phyloP scores from a whole-genome alignment of 2,888 invertebrate genomes.

The Neria commutata region DNA sequence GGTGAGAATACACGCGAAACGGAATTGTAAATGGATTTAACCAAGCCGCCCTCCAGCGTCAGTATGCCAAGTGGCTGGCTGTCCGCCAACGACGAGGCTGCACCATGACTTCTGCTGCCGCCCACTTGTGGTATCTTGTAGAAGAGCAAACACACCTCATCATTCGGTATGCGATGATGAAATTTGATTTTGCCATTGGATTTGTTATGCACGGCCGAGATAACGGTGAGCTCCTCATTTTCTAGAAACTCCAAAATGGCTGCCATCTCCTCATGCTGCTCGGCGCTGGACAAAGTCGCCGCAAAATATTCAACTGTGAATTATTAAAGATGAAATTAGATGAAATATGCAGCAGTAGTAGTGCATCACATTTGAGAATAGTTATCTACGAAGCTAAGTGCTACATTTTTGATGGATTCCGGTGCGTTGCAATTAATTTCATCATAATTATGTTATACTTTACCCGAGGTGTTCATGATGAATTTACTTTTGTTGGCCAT shows the following conservation, averaged over 20 bases:
- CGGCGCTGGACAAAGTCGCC: conserved; percentile 46
- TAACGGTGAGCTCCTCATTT: conserved; percentile 61
- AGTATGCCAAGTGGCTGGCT: conserved; percentile 59
- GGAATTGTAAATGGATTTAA: conserved; percentile 64
- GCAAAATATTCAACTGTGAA: conserved; percentile 57
- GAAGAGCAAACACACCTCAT: conserved; percentile 61
- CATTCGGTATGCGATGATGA: conserved; percentile 60
- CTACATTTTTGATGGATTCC: not conserved
- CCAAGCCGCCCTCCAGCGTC: conserved; percentile 62
- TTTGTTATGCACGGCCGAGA: conserved; percentile 61
- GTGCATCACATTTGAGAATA: too few relatives aligned
- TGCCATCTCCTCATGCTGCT: conserved; percentile 54
- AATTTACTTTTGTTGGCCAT: conserved; percentile 54
- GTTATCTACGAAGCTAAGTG: not conserved
- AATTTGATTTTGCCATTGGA: conserved; percentile 61
- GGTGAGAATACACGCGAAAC: conserved; percentile 62
- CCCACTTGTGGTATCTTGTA: conserved; percentile 62
- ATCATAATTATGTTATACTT: conserved; percentile 20
- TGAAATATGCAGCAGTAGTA: too few relatives aligned
- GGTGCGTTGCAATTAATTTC: not conserved
- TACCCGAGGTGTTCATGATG: conserved; percentile 62
- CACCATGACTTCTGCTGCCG: conserved; percentile 10
- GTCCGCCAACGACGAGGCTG: conserved; percentile 8
- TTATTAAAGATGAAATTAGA: not conserved
- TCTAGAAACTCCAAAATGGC: conserved; percentile 63